Conservation (phyloP, 1,140 invertebrate genomes). For the Magallana ariakensis region DNA sequence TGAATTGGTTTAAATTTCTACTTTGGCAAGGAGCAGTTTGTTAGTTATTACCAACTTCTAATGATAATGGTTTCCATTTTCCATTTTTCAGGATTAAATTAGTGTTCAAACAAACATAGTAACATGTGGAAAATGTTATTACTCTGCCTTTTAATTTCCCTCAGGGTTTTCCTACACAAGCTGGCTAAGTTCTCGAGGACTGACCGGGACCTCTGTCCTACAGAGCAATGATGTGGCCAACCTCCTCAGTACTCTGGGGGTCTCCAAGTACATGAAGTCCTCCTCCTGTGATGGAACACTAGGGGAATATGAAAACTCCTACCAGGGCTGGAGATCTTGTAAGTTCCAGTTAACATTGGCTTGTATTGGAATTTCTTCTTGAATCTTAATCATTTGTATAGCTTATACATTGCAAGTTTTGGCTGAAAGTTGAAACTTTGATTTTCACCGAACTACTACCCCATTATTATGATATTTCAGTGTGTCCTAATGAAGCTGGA, state of each 20-base stretch:
- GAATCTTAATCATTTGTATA: background rate
- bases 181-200: background rate
- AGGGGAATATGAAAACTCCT: slow-evolving; percentile 2
- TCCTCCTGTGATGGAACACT: background rate
- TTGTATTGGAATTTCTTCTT: too few relatives aligned
- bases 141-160: background rate
- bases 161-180: slow-evolving; percentile 19
- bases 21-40: too few relatives aligned
- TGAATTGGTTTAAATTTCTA: too few relatives aligned
- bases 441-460: too few relatives aligned
- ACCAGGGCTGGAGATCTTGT: slow-evolving; percentile 38
- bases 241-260: background rate
- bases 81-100: too few relatives aligned
- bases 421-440: background rate
- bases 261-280: slow-evolving; percentile 17
- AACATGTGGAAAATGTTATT: background rate
- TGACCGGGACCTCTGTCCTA: background rate
- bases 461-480: slow-evolving; percentile 38
- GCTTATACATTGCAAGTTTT: background rate
- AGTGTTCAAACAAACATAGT: too few relatives aligned
- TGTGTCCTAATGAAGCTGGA: slow-evolving; percentile 30
- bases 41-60: too few relatives aligned
- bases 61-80: too few relatives aligned
- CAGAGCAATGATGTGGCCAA: background rate
- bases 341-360: background rate